Base-by-base conservation (phyloP, 2,888 invertebrate genomes). In the Prenolepis imparis region DNA sequence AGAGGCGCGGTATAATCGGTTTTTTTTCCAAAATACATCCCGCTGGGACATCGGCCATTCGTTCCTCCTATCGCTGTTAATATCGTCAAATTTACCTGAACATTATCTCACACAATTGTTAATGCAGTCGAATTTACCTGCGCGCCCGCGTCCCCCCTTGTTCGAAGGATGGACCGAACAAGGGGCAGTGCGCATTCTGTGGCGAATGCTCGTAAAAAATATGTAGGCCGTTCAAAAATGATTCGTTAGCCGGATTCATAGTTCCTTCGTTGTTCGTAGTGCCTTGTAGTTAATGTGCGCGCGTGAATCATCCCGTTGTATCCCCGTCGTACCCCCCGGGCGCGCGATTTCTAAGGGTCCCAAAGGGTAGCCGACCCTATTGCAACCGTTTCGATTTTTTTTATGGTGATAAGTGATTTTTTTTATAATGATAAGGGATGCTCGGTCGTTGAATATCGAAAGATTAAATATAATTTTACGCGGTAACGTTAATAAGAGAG, bases 261-360 rank as follows among this genome's bases (percentile, higher is more conserved):
- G 80, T 28, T 28, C 28, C 61, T 52, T 39, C 48, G 48, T 75
- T 52, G 75, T 75, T 36, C 36, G 36, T 52, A 64, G 52, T 55
- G 67, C 32, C 41, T 41, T 32, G 21, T 52, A 66, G 52, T 59
- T 82, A 82, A 82, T 83, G 64, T 81, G 83, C 57, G 24, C 41
- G 64, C 81, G 80, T 83, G 83, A 83, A 83, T 83, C 83, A 83
- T 72, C 72, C 64, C 80, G 80, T 80, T 77, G 28, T 68, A 61
- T 41, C 70, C 70, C 5, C 57, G 21, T 59, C 44, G 32, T 72
- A 67, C 39, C 77, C 77, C 39, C 67, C n/a, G 15, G n/a, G 41
- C 66, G 66, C 24, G 63, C 12, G 28, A n/a, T 67, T 55, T 15
- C 78, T 11, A 55, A 80, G 24, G 72, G 44, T 59, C 12, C 28